Evolutionary conservation across 2,113 vertebrate genomes (phyloP).

Genomic region (Sceloporus undulatus): DNA sequence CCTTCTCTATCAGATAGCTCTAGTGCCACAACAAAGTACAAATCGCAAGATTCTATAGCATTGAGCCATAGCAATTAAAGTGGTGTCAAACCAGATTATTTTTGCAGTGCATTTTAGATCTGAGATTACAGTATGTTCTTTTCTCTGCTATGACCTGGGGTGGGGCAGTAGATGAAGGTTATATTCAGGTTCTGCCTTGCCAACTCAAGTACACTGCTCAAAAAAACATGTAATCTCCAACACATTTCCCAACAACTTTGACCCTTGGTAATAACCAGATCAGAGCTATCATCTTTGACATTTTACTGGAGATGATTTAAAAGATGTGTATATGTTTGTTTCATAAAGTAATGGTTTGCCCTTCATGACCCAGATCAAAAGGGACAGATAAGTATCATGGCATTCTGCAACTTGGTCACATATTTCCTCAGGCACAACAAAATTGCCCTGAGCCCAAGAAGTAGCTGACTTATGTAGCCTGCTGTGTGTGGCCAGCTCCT

Average conservation of each 20-base stretch:
- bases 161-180: too few relatives aligned
- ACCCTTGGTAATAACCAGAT: not conserved
- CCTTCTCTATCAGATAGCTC: too few relatives aligned
- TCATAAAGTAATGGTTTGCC: not conserved
- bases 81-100: too few relatives aligned
- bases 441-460: slow-evolving; percentile 44
- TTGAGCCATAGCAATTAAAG: too few relatives aligned
- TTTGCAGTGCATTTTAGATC: too few relatives aligned
- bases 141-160: too few relatives aligned
- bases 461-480: not conserved
- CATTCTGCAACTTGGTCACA: slow-evolving; percentile 62
- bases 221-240: not conserved
- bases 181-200: too few relatives aligned
- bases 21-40: too few relatives aligned
- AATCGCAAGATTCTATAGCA: too few relatives aligned
- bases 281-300: not conserved
- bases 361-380: slow-evolving; percentile 1
- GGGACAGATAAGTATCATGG: slow-evolving; percentile 57
- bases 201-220: too few relatives aligned
- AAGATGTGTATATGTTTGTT: not conserved
- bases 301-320: not conserved
- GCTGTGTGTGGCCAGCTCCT: slow-evolving; percentile 77
- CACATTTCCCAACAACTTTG: not conserved
- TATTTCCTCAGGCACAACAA: slow-evolving; percentile 65
- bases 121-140: too few relatives aligned